Evolutionary conservation across 2,113 vertebrate genomes (phyloP).

Genomic region (Semicossyphus pulcher): DNA sequence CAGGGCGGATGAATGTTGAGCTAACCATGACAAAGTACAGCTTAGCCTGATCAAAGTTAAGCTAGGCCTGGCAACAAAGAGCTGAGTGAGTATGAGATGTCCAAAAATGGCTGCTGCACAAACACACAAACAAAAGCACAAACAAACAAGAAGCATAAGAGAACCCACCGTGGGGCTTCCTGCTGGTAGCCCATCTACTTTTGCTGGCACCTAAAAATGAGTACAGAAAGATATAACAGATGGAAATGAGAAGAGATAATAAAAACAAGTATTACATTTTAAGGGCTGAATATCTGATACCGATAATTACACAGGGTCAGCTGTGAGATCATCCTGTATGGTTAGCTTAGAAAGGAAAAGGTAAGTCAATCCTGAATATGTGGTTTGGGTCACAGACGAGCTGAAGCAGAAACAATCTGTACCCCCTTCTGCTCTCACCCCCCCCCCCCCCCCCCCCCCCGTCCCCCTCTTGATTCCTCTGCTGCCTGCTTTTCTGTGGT

Average conservation of each 20-base stretch:
- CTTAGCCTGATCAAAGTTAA: slow-evolving; percentile 25
- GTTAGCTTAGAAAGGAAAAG: slow-evolving; percentile 16
- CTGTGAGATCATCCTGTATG: slow-evolving; percentile 8
- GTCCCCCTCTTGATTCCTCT: slow-evolving; percentile 2
- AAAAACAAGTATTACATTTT: neutral
- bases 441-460: slow-evolving; percentile 25
- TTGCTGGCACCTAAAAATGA: slow-evolving; percentile 51
- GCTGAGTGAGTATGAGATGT: slow-evolving; percentile 3
- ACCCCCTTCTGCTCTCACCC: slow-evolving; percentile 50
- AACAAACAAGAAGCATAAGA: slow-evolving; percentile 23
- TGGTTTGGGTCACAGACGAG: slow-evolving; percentile 51
- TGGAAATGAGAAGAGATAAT: neutral
- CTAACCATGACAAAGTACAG: slow-evolving; percentile 13
- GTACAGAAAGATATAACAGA: slow-evolving; percentile 13
- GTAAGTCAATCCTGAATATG: slow-evolving; percentile 38
- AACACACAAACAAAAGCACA: slow-evolving; percentile 1
- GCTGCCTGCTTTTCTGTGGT: slow-evolving; percentile 58
- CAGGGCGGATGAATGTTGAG: slow-evolving; percentile 1
- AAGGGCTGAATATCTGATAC: neutral
- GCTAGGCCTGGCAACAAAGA: slow-evolving; percentile 17
- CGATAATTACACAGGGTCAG: slow-evolving; percentile 30
- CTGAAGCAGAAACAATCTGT: slow-evolving; percentile 48
- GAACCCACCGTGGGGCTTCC: slow-evolving; percentile 58
- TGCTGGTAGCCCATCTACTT: slow-evolving; percentile 57
- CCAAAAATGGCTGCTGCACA: slow-evolving; percentile 18